Evolutionary conservation across 2,113 vertebrate genomes (phyloP).

Genomic region (Pterocles gutturalis): DNA sequence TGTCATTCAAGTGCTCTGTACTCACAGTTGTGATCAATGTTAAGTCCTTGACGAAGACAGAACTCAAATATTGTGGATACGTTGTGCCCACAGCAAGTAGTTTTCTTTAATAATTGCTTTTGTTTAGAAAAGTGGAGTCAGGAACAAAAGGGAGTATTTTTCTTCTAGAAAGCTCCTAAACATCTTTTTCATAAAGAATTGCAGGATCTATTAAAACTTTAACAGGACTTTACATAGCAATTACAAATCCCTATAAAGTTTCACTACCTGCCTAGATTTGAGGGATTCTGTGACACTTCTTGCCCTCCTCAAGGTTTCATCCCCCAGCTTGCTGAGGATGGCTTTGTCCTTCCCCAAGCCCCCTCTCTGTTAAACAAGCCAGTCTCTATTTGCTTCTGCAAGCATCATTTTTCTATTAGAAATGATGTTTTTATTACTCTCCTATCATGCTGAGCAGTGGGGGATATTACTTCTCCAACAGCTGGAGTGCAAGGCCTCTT

Average conservation of each 20-base stretch:
- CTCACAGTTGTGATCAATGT: neutral
- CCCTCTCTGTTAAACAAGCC: neutral
- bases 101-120: neutral
- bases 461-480: slow-evolving; percentile 61
- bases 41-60: neutral
- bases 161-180: neutral
- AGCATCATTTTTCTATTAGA: slow-evolving; percentile 68
- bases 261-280: neutral
- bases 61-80: neutral
- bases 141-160: neutral
- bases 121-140: neutral
- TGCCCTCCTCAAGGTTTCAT: neutral
- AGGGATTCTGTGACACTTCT: neutral
- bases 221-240: neutral
- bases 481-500: slow-evolving; percentile 61
- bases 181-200: neutral
- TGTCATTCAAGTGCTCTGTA: neutral
- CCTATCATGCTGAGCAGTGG: slow-evolving; percentile 57
- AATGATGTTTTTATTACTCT: slow-evolving; percentile 64
- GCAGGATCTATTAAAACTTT: neutral
- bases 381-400: slow-evolving; percentile 22
- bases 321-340: neutral
- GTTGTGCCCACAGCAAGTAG: neutral
- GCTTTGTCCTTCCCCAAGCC: neutral
- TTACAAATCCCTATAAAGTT: neutral